Conservation (phyloP, 2,113 vertebrate species). For the Reinhardtius hippoglossoides region DNA sequence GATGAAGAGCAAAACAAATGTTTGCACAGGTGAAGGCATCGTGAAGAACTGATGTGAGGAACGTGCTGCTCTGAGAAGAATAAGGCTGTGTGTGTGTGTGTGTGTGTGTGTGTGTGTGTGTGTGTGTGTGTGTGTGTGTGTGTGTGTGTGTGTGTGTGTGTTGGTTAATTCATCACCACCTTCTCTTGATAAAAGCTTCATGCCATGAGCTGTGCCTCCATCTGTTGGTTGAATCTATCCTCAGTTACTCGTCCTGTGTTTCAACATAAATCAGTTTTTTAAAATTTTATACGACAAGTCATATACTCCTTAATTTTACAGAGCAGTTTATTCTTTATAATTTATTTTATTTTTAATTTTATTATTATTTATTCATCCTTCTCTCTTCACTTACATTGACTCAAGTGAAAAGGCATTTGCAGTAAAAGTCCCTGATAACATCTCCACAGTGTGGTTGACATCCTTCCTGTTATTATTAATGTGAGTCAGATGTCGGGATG, state of each 20-base stretch:
- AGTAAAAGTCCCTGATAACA: not conserved
- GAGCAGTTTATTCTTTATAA: not conserved
- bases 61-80: not conserved
- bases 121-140: not conserved
- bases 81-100: no score
- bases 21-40: conserved; percentile 35
- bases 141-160: no score
- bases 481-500: conserved; percentile 31
- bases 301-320: no score
- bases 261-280: no score
- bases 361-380: not conserved
- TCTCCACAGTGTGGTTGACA: not conserved
- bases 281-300: not conserved
- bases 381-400: not conserved
- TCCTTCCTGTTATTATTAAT: not conserved
- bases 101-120: no score
- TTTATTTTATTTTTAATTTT: no score
- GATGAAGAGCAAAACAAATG: conserved; percentile 31
- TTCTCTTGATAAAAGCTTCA: not conserved
- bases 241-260: not conserved
- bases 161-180: conserved; percentile 14
- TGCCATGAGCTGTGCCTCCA: conserved; percentile 51
- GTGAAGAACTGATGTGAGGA: not conserved
- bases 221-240: conserved; percentile 41
- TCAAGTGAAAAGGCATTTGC: not conserved